These are phyloP conservation scores for Coelopa pilipes DNA, from an alignment of 2,888 invertebrate species.

Conservation along the genomic window DNA sequence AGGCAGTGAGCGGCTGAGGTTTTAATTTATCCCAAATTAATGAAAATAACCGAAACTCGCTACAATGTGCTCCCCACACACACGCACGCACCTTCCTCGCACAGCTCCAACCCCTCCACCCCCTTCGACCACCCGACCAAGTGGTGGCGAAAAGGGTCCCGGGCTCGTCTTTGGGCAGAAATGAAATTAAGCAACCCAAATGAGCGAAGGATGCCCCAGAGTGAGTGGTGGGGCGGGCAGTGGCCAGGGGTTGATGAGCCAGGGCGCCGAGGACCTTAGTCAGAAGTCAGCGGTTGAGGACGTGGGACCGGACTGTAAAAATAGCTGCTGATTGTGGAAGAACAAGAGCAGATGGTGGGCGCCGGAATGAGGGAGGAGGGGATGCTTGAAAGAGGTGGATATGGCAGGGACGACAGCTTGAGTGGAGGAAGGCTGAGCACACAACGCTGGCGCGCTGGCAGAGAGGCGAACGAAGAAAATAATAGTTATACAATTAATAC, in stretches of 20 bases:
- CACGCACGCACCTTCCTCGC: too few species aligned
- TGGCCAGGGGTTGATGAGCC: not conserved
- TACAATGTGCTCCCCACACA: not conserved
- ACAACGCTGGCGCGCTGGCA: conserved; percentile 37
- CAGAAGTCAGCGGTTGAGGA: not conserved
- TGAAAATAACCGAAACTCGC: conserved; percentile 55
- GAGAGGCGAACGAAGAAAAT: conserved; percentile 36
- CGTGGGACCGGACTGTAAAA: conserved; percentile 25
- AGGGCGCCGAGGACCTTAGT: too few species aligned
- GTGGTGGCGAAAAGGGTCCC: too few species aligned
- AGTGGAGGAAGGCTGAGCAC: too few species aligned
- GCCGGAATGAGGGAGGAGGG: not conserved
- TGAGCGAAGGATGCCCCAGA: not conserved
- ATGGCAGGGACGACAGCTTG: too few species aligned
- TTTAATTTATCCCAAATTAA: conserved; percentile 66
- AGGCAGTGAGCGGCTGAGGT: conserved; percentile 53
- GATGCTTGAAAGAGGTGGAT: conserved; percentile 13
- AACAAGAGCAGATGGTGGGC: conserved; percentile 28
- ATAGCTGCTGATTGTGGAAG: conserved; percentile 33
- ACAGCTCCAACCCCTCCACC: too few species aligned
- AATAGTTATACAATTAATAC: conserved; percentile 46
- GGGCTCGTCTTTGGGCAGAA: conserved; percentile 28
- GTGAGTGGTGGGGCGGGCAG: not conserved
- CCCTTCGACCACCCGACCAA: too few species aligned
- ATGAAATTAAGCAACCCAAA: conserved; percentile 33